Conservation (phyloP, 2,888 invertebrate genomes). For the Sericinus montela region DNA sequence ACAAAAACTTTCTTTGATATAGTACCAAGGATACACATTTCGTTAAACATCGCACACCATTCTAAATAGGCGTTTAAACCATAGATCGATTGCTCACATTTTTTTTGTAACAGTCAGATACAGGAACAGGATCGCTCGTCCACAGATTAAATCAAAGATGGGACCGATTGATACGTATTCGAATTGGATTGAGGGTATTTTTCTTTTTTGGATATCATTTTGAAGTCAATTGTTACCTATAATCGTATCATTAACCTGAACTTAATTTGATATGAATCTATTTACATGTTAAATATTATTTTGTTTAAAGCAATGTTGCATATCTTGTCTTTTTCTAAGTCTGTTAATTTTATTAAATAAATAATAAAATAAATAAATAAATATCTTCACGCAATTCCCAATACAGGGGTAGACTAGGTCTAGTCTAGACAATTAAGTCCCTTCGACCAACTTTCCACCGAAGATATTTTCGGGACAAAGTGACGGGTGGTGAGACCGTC, state of each 20-base stretch:
- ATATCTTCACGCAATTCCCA: no score
- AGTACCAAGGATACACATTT: neutral
- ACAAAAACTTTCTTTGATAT: no score
- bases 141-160: conserved; percentile 17
- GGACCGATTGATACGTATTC: conserved; percentile 3
- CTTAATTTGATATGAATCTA: neutral
- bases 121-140: neutral
- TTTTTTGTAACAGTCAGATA: conserved; percentile 3
- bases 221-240: neutral
- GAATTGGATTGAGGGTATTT: neutral
- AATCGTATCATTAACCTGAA: conserved; percentile 3
- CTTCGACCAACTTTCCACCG: no score
- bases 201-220: neutral
- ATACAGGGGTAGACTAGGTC: no score
- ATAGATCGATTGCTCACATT: neutral
- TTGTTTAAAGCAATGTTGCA: no score
- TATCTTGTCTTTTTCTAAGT: no score
- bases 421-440: no score
- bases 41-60: neutral
- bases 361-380: no score
- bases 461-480: no score
- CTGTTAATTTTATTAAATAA: no score
- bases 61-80: neutral
- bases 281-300: neutral
- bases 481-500: no score